Evolutionary conservation across 2,888 invertebrate species (phyloP).

Genomic region (Thelaira solivaga): DNA sequence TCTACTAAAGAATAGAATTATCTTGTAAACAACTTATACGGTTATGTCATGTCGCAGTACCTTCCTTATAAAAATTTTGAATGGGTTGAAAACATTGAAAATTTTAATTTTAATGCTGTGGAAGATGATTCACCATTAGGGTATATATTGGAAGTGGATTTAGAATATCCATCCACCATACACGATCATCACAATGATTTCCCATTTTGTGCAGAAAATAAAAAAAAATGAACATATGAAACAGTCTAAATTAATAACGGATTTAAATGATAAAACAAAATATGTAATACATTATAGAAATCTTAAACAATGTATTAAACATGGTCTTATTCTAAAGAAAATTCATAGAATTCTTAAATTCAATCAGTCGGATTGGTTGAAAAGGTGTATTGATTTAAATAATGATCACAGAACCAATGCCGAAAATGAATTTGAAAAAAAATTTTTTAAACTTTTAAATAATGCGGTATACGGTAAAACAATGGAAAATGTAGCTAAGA

Average conservation of each 20-base stretch:
- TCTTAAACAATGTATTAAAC: neutral
- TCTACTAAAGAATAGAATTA: constrained; percentile 51
- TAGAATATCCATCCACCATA: constrained; percentile 14
- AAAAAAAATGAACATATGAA: neutral
- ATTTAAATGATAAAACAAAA: neutral
- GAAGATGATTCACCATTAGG: neutral
- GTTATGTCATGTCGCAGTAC: constrained; percentile 65
- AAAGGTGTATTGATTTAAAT: neutral
- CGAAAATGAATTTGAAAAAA: neutral
- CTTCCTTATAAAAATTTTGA: neutral
- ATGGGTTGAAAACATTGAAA: neutral
- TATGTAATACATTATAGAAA: neutral
- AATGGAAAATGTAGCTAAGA: neutral
- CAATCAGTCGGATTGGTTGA: neutral
- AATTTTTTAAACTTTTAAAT: neutral
- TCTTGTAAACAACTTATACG: constrained; percentile 62
- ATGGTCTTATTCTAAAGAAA: neutral
- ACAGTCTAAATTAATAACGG: neutral
- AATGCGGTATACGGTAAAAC: neutral
- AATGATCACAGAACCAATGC: neutral
- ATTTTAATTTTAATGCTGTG: neutral
- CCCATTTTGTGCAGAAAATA: neutral
- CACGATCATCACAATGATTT: constrained; percentile 21
- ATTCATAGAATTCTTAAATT: neutral
- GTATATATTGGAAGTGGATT: constrained; percentile 65